Percentiles rank a stretch among this genome's conserved stretches.
These are phyloP conservation scores for Mobula hypostoma DNA, from an alignment of 2,113 vertebrate genomes.

Conservation along the genomic window DNA sequence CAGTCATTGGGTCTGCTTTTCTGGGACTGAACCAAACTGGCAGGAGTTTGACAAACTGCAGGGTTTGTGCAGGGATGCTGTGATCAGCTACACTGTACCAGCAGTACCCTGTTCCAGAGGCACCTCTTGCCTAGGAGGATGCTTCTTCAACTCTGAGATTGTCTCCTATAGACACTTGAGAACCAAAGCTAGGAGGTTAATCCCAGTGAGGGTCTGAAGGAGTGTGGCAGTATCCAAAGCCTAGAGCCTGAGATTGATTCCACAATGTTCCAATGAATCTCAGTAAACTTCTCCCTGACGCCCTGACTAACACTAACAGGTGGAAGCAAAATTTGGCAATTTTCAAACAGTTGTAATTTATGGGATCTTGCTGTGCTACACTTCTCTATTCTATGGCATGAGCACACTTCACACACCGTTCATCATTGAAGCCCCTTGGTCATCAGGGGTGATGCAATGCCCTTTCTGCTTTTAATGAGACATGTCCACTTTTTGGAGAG, in stretches of 20 bases:
- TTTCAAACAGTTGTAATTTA: not conserved
- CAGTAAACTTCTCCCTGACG: not conserved
- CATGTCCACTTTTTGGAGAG: no score
- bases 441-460: no score
- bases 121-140: not conserved
- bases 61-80: no score
- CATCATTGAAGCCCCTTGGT: no score
- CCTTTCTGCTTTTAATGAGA: no score
- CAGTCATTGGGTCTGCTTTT: no score
- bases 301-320: not conserved
- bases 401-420: not conserved
- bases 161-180: not conserved
- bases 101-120: not conserved
- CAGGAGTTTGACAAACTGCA: no score
- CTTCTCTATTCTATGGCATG: not conserved
- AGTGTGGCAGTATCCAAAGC: not conserved
- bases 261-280: not conserved
- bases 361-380: not conserved
- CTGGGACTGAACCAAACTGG: not conserved
- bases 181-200: not conserved
- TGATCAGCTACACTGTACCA: no score
- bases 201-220: not conserved
- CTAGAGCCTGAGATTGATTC: not conserved
- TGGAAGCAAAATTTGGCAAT: no score
- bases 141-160: not conserved